Conservation (phyloP, 2,888 invertebrate genomes). For the Conus canariensis region DNA sequence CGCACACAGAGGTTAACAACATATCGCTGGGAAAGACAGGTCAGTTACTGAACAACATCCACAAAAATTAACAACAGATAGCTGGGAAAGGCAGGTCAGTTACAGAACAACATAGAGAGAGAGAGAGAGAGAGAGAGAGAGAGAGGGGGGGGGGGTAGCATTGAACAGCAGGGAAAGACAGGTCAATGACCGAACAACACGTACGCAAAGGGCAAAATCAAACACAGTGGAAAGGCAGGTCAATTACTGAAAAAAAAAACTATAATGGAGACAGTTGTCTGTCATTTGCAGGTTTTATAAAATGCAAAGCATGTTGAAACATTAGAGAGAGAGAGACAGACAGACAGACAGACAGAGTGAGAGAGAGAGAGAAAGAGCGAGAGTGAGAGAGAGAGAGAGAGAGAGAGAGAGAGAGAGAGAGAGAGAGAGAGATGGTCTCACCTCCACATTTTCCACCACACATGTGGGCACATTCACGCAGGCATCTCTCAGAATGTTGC, state of each 20-base stretch:
- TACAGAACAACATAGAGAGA: background rate
- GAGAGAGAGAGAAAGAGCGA: constrained; percentile 1
- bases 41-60: too few relatives aligned
- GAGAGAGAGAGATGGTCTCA: background rate
- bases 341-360: background rate
- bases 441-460: constrained; percentile 18
- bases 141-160: background rate
- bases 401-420: background rate
- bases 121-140: constrained; percentile 8
- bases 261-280: too few relatives aligned
- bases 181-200: too few relatives aligned
- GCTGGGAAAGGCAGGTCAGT: too few relatives aligned
- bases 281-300: too few relatives aligned
- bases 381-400: background rate
- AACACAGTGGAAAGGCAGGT: background rate
- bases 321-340: background rate
- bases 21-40: too few relatives aligned
- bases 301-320: too few relatives aligned
- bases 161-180: background rate
- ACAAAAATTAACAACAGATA: too few relatives aligned
- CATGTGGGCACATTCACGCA: constrained; percentile 18
- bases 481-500: background rate
- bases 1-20: too few relatives aligned
- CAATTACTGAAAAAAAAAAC: too few relatives aligned
- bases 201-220: too few relatives aligned